Base-by-base conservation (phyloP, 2,113 vertebrate genomes). In the Cercopithecus mona region DNA sequence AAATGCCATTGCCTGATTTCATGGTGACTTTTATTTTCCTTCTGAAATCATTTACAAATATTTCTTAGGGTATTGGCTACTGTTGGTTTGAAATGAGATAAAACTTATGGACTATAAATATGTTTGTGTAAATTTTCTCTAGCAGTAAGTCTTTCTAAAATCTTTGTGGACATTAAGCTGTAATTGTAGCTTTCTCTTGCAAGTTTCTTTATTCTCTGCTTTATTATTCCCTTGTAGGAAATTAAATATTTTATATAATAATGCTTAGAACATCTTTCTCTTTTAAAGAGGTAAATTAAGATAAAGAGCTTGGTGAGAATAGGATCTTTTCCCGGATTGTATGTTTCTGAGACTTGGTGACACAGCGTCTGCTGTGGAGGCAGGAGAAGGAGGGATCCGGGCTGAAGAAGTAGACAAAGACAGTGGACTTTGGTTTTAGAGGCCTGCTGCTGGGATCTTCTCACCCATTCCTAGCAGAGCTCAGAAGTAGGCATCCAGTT, bases 11-110 rank as follows among this genome's bases (percentile, higher is more conserved):
- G 59, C 30, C 61, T 72, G 76, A 94, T 88, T 97, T 97, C 81
- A 78, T 50, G 32, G 32, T 94, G 9, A 18, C 11, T 72, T 93
- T 90, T 66, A 68, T 93, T 81, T 68, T 45, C 25, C 64, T 94
- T 75, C 20, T 88, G 52, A 88, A 97, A 80, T 84, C 17, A 96
- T 52, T 96, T 97, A 59, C 79, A 94, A 92, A 76, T 91, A 79
- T 80, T 76, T 97, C 32, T 80, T 66, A 57, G 30, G 72, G 13
- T 93, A 85, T 52, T 90, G 97, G 23, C 2, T 94, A 25, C 90
- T 90, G 43, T 55, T 76, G 25, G 48, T 52, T 92, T 93, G 97
- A 96, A 91, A 91, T 86, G 20, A 96, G 18, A 73, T 68, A 82
- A 90, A 89, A 90, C 6, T 83, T 90, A 72, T 66, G 35, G 40